phyloP scores from a whole-genome alignment of 2,797 vertebrate genomes.

The Ataeniobius toweri region DNA sequence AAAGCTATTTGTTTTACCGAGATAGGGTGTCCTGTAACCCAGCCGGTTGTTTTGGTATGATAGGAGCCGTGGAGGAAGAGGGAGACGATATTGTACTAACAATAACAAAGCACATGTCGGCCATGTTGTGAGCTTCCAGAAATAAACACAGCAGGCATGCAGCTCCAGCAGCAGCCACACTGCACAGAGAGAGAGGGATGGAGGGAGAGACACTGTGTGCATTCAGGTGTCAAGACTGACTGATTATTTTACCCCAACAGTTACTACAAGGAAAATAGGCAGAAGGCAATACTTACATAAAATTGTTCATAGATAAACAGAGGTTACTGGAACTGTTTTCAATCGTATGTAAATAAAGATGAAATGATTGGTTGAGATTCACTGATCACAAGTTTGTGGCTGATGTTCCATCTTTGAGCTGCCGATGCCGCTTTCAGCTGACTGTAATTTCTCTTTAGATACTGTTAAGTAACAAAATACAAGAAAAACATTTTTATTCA shows the following conservation, averaged over 20 bases:
- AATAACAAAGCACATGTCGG: constrained; percentile 86
- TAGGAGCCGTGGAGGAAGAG: constrained; percentile 41
- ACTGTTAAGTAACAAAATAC: not conserved
- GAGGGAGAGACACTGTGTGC: constrained; percentile 4
- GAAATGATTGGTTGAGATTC: too few relatives aligned
- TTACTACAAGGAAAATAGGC: not conserved
- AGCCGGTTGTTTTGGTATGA: not conserved
- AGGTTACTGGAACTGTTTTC: too few relatives aligned
- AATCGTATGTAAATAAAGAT: too few relatives aligned
- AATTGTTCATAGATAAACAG: too few relatives aligned
- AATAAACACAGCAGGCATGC: constrained; percentile 82
- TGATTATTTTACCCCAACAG: constrained; percentile 2
- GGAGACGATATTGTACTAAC: constrained; percentile 73
- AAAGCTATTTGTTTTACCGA: not conserved
- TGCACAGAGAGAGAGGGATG: not conserved
- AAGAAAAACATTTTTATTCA: too few relatives aligned
- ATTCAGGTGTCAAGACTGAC: constrained; percentile 5
- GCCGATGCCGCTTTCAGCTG: too few relatives aligned
- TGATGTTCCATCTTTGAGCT: too few relatives aligned
- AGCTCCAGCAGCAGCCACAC: constrained; percentile 58
- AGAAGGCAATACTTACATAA: not conserved
- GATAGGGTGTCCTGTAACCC: constrained; percentile 12
- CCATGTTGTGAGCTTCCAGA: constrained; percentile 86
- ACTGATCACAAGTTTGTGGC: not conserved
- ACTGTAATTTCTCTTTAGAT: too few relatives aligned